Conservation (phyloP, 2,113 vertebrate genomes). For the Cettia cetti region DNA sequence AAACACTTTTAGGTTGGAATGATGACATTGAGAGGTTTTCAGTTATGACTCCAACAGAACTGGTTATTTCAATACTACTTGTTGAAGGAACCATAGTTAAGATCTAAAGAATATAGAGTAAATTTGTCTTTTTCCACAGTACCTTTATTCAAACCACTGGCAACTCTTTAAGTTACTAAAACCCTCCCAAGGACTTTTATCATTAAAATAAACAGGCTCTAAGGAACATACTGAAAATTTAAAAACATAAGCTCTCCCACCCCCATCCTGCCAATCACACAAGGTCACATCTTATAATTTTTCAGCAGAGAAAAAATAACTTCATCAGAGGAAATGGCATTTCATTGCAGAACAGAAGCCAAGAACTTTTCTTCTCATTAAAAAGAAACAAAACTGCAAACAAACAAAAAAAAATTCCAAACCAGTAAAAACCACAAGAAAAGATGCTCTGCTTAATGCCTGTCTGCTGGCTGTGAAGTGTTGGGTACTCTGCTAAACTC, state of each 20-base stretch:
- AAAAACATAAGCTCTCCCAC: not conserved
- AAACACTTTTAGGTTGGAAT: not conserved
- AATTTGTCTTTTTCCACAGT: not conserved
- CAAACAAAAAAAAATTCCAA: not conserved
- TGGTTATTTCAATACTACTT: not conserved
- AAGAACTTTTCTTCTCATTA: not conserved
- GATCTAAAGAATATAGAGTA: not conserved
- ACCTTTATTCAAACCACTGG: not conserved
- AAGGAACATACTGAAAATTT: not conserved
- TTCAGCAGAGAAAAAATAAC: not conserved
- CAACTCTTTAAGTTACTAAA: not conserved
- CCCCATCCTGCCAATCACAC: fast-evolving
- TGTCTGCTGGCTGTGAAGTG: not conserved
- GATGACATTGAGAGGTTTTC: not conserved
- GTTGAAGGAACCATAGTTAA: not conserved
- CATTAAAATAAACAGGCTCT: not conserved
- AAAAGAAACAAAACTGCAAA: not conserved
- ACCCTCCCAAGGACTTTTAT: not conserved
- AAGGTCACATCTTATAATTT: not conserved
- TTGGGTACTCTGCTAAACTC: not conserved
- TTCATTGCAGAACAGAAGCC: not conserved
- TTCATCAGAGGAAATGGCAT: not conserved
- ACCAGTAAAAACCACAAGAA: not conserved
- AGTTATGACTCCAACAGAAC: not conserved
- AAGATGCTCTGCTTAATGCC: not conserved